A percentile compares a stretch with the other conserved stretches of the same genome.
phyloP scores from a whole-genome alignment of 2,113 vertebrate species.

The Istiophorus platypterus region DNA sequence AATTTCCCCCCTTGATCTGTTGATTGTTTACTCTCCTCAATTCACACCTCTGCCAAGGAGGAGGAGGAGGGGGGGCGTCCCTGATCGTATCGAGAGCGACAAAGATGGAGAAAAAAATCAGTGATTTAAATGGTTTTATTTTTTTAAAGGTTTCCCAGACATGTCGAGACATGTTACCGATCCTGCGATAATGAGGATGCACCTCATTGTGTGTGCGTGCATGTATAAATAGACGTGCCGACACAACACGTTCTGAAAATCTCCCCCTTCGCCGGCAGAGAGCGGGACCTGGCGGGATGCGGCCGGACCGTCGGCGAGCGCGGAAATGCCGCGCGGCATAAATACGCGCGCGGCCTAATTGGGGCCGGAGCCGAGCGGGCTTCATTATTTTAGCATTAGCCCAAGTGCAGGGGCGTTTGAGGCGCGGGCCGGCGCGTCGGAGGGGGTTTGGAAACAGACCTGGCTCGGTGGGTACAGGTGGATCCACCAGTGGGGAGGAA shows the following conservation, averaged over 20 bases:
- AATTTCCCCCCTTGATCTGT: slow-evolving; percentile 53
- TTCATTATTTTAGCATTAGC: slow-evolving; percentile 85
- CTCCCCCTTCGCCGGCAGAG: slow-evolving; percentile 63
- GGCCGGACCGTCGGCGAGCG: slow-evolving; percentile 72
- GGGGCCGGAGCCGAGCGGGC: slow-evolving; percentile 54
- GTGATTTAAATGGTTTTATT: slow-evolving; percentile 31
- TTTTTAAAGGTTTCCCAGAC: slow-evolving; percentile 35
- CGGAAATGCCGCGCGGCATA: slow-evolving; percentile 75
- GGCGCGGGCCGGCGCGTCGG: slow-evolving; percentile 63
- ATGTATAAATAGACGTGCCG: slow-evolving; percentile 85
- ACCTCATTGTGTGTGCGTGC: slow-evolving; percentile 76
- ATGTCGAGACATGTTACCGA: slow-evolving; percentile 72
- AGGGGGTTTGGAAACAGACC: slow-evolving; percentile 74
- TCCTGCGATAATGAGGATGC: slow-evolving; percentile 82
- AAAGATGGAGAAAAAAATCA: slow-evolving; percentile 59
- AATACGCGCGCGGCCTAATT: slow-evolving; percentile 75
- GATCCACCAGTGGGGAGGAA: slow-evolving; percentile 79
- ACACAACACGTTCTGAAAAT: slow-evolving; percentile 82
- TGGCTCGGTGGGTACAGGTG: slow-evolving; percentile 82
- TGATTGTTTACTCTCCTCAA: slow-evolving; percentile 74
- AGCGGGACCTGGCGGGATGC: slow-evolving; percentile 65
- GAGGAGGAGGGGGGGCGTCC: too few relatives aligned
- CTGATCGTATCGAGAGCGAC: slow-evolving; percentile 55
- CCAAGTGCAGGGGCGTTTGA: slow-evolving; percentile 64
- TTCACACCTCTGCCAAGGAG: slow-evolving; percentile 69